These are phyloP conservation scores for Ectropis crepuscularia DNA, from an alignment of 2,888 invertebrate genomes.

Conservation along the genomic window DNA sequence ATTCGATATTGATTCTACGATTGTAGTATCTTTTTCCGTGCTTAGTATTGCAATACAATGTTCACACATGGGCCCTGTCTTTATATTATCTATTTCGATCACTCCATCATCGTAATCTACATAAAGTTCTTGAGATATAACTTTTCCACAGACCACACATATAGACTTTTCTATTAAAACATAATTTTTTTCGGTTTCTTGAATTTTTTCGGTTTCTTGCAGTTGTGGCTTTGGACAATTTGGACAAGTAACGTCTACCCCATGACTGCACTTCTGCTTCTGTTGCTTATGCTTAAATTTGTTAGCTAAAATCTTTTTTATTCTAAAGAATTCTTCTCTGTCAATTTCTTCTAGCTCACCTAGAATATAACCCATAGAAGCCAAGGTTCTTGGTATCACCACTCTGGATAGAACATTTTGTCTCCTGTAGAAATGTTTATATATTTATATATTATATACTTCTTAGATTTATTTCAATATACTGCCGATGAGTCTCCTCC, in stretches of 20 bases:
- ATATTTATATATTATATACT: neutral
- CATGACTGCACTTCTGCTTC: no score
- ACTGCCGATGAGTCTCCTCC: conserved; percentile 1
- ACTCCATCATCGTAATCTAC: no score
- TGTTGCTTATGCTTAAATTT: neutral
- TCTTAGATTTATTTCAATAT: neutral
- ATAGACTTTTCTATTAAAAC: no score
- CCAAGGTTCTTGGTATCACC: conserved; percentile 1
- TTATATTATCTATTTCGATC: no score
- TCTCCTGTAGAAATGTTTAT: conserved; percentile 8
- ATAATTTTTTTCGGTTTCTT: no score
- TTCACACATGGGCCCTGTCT: neutral
- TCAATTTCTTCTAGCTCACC: neutral
- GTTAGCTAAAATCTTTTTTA: conserved; percentile 2
- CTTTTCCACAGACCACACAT: no score
- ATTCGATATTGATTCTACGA: no score
- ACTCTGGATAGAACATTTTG: neutral
- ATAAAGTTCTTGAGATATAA: no score
- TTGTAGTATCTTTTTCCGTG: neutral
- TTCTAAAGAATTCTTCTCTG: conserved; percentile 4
- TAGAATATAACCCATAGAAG: neutral
- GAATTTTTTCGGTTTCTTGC: no score
- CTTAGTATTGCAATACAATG: neutral
- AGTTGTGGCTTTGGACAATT: no score
- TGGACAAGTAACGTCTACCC: no score